A percentile compares a stretch with the other conserved stretches of the same genome.
Conservation (phyloP, 35 echinoderm and acorn worm genomes). For the Ophioderma brevispina region DNA sequence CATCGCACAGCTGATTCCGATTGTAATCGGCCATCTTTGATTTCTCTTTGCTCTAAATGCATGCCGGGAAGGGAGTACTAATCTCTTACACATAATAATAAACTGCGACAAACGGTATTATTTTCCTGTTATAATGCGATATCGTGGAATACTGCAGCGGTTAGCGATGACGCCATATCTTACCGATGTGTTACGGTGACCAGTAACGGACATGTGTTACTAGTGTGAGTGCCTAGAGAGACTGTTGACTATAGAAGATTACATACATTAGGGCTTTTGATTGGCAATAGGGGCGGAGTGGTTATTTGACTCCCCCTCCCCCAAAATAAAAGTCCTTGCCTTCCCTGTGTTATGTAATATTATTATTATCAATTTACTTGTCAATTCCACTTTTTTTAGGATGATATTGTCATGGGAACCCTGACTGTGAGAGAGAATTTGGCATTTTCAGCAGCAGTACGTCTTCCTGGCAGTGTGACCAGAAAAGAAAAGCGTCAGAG, state of each 20-base stretch:
- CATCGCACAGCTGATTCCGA: too few species aligned
- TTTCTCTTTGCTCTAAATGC: too few species aligned
- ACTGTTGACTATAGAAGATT: not conserved
- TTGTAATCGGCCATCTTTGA: too few species aligned
- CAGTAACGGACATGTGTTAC: too few species aligned
- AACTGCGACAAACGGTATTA: not conserved
- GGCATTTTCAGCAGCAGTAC: constrained; percentile 51
- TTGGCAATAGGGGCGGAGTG: not conserved
- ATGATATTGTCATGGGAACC: constrained; percentile 72
- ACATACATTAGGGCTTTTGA: not conserved
- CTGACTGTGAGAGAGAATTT: constrained; percentile 62
- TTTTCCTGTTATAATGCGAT: too few species aligned
- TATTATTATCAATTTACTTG: not conserved
- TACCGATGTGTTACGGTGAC: too few species aligned
- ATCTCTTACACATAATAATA: too few species aligned
- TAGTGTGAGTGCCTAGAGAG: too few species aligned
- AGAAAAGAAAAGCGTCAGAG: constrained; percentile 21
- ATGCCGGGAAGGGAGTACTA: too few species aligned
- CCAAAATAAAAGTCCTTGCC: not conserved
- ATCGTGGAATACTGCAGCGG: too few species aligned
- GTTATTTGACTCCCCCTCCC: not conserved
- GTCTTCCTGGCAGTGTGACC: constrained; percentile 25
- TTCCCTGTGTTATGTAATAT: not conserved
- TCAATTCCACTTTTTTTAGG: not conserved
- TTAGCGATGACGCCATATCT: too few species aligned